Conservation (phyloP, 1,140 invertebrate species). For the silkworm (Bombyx mori) region DNA sequence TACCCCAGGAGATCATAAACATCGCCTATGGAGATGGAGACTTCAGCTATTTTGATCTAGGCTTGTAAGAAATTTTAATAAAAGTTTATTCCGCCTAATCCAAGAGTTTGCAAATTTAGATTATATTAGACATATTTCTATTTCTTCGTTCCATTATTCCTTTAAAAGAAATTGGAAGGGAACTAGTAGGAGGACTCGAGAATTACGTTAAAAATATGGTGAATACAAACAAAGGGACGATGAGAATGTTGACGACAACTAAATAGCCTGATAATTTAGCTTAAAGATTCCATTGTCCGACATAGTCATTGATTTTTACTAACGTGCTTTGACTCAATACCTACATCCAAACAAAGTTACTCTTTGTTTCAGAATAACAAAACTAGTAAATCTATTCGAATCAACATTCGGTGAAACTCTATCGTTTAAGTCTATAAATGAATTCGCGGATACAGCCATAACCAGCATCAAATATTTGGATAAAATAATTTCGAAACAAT, state of each 20-base stretch:
- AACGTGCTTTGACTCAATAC: too few species aligned
- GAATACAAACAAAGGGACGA: too few species aligned
- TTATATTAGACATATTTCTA: too few species aligned
- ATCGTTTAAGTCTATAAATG: constrained; percentile 37
- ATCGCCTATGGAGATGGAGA: constrained; percentile 27
- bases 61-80: constrained; percentile 38
- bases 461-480: constrained; percentile 36
- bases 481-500: constrained; percentile 29
- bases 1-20: constrained; percentile 59
- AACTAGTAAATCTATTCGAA: constrained; percentile 47
- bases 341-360: too few species aligned
- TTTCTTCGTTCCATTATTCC: too few species aligned
- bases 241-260: too few species aligned
- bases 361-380: constrained; percentile 43
- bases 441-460: constrained; percentile 30
- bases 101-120: background rate
- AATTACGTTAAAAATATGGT: too few species aligned
- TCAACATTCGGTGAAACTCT: constrained; percentile 52
- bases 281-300: too few species aligned
- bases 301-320: too few species aligned
- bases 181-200: too few species aligned
- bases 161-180: too few species aligned
- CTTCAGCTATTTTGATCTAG: constrained; percentile 53
- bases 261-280: too few species aligned
- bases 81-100: background rate